Conservation (phyloP, 2,113 vertebrate species). For the Rhea americana region DNA sequence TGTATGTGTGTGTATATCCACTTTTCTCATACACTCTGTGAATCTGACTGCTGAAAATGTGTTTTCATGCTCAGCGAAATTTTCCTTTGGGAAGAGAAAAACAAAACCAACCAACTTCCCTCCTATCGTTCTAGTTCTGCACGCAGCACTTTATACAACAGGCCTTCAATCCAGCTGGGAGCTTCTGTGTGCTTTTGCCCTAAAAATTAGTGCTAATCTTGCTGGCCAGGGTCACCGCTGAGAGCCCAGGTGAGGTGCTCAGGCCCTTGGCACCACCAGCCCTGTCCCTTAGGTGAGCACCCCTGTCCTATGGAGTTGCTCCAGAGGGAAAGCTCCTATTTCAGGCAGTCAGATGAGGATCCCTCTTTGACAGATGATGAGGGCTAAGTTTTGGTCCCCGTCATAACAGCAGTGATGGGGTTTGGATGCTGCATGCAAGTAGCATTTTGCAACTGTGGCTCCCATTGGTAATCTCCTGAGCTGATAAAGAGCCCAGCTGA, state of each 20-base stretch:
- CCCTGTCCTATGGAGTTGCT: not conserved
- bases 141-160: no score
- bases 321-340: not conserved
- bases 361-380: not conserved
- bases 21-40: not conserved
- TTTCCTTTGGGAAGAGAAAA: no score
- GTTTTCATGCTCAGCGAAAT: no score
- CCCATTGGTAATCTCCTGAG: not conserved
- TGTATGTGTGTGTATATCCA: not conserved
- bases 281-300: not conserved
- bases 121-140: no score
- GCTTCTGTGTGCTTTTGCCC: no score
- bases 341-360: not conserved
- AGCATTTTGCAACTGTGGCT: not conserved
- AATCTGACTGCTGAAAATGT: no score
- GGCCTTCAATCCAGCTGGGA: no score
- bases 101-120: no score
- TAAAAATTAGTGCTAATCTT: no score
- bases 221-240: no score
- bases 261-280: no score
- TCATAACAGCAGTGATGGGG: not conserved
- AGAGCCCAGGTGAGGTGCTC: no score
- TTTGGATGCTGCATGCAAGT: not conserved
- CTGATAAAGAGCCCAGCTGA: not conserved
- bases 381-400: not conserved